These are phyloP conservation scores for Salvelinus fontinalis DNA, from an alignment of 2,113 vertebrate genomes.

Conservation along the genomic window DNA sequence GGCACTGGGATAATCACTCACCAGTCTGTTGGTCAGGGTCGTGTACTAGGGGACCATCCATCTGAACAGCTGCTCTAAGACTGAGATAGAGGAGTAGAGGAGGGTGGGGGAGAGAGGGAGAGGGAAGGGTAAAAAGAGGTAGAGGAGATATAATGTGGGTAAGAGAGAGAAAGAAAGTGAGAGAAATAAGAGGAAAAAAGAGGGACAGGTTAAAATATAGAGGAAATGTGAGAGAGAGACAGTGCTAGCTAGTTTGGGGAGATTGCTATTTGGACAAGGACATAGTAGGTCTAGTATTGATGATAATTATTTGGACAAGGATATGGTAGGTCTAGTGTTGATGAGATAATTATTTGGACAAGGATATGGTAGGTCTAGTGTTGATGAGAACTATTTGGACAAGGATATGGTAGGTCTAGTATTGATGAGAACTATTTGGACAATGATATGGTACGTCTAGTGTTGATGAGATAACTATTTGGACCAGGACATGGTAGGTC, in stretches of 20 bases:
- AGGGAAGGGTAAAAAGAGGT: slow-evolving; percentile 55
- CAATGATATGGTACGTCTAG: slow-evolving; percentile 25
- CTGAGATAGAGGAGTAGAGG: slow-evolving; percentile 26
- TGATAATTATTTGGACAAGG: too few species aligned
- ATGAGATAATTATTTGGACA: too few species aligned
- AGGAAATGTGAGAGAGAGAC: slow-evolving; percentile 51
- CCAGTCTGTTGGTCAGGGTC: slow-evolving; percentile 65
- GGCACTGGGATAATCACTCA: slow-evolving; percentile 71
- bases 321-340: too few species aligned
- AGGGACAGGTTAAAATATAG: neutral
- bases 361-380: slow-evolving; percentile 11
- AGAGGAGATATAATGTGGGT: neutral
- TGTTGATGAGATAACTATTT: too few species aligned
- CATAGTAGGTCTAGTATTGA: neutral
- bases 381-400: slow-evolving; percentile 20
- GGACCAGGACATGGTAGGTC: too few species aligned
- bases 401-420: slow-evolving; percentile 24
- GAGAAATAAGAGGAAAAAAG: neutral
- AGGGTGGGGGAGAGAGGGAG: slow-evolving; percentile 22
- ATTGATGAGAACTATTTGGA: slow-evolving; percentile 16
- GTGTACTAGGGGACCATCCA: slow-evolving; percentile 62
- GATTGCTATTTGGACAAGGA: slow-evolving; percentile 33
- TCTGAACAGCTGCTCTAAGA: slow-evolving; percentile 69
- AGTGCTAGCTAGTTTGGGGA: slow-evolving; percentile 40
- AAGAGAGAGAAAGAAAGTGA: neutral